phyloP scores from a whole-genome alignment of 2,113 vertebrate species.

The Barbus barbus region DNA sequence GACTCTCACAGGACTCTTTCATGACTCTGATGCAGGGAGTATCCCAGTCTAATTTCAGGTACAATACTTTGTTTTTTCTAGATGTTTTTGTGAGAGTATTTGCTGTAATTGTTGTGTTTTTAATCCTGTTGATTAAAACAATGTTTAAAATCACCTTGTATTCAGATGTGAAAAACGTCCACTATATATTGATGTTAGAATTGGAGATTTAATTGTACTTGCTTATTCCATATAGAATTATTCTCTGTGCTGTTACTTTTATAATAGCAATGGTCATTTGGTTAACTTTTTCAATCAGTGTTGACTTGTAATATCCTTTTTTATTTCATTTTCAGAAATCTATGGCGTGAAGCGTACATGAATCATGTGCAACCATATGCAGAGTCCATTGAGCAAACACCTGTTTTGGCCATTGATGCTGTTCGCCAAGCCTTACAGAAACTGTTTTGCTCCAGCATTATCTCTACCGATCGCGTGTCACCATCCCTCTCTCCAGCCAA shows the following conservation, averaged over 20 bases:
- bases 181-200: not conserved
- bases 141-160: not conserved
- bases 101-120: not conserved
- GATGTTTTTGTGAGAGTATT: not conserved
- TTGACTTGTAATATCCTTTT: not conserved
- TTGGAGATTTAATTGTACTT: not conserved
- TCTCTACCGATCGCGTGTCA: conserved; percentile 75
- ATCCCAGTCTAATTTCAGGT: conserved; percentile 87
- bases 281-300: not conserved
- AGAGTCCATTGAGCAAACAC: conserved; percentile 67
- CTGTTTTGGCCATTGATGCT: conserved; percentile 75
- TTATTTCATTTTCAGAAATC: conserved; percentile 74
- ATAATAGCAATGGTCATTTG: not conserved
- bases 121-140: not conserved
- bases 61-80: conserved; percentile 49
- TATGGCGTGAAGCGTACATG: conserved; percentile 83
- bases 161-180: not conserved
- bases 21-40: conserved; percentile 85
- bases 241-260: not conserved
- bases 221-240: not conserved
- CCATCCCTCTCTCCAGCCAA: conserved; percentile 76
- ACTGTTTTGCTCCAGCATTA: conserved; percentile 80
- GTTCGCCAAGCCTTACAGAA: conserved; percentile 85
- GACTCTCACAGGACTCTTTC: conserved; percentile 74
- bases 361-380: conserved; percentile 78